A percentile compares a stretch with the other conserved stretches of the same genome.
Conservation (phyloP, 2,797 vertebrate genomes). For the Dicrostonyx torquatus region DNA sequence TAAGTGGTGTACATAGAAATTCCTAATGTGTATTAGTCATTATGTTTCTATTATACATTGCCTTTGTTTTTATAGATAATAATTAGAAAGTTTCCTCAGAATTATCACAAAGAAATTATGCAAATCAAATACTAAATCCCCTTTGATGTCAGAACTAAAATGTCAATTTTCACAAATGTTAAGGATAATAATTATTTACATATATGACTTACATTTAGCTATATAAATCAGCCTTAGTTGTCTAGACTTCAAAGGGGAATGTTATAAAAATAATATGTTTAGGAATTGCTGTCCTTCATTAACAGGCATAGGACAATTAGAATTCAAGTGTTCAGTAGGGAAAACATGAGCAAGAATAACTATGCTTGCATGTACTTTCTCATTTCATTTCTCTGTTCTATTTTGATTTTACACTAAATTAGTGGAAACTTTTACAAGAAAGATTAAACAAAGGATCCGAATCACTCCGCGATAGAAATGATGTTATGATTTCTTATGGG, state of each 20-base stretch:
- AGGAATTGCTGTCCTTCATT: constrained; percentile 30
- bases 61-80: constrained; percentile 32
- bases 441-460: constrained; percentile 58
- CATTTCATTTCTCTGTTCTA: not conserved
- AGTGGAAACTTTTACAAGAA: constrained; percentile 46
- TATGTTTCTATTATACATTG: not conserved
- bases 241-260: not conserved
- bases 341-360: constrained; percentile 29
- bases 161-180: constrained; percentile 27
- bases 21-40: not conserved
- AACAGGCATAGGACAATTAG: not conserved
- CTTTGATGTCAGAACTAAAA: constrained; percentile 34
- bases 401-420: constrained; percentile 19
- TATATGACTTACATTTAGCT: not conserved
- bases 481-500: constrained; percentile 3
- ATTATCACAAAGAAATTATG: not conserved
- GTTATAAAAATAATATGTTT: not conserved
- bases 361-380: not conserved
- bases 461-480: not conserved
- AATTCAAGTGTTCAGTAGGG: not conserved
- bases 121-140: constrained; percentile 44
- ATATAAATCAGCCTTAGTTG: not conserved
- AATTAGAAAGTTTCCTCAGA: constrained; percentile 3
- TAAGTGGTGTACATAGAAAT: not conserved
- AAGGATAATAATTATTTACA: not conserved